Evolutionary conservation across 2,113 vertebrate genomes (phyloP).

Genomic region (Urocolius indicus): DNA sequence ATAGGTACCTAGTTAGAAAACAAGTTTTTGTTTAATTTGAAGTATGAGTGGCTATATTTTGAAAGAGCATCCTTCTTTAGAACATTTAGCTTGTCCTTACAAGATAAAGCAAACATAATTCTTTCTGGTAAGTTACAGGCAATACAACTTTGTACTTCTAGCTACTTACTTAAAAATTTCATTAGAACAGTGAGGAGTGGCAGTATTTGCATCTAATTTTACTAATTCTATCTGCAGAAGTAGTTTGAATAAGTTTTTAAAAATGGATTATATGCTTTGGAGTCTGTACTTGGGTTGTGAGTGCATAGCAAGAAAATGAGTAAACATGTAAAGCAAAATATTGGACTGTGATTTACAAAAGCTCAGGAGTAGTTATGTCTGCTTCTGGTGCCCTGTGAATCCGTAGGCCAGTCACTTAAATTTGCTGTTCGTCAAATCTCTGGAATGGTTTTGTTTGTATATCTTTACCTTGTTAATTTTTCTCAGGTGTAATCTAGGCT

Average conservation of each 20-base stretch:
- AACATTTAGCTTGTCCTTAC: not conserved
- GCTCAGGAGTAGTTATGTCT: not conserved
- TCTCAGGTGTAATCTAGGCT: not conserved
- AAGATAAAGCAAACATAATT: not conserved
- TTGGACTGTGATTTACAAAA: not conserved
- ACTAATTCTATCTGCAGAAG: not conserved
- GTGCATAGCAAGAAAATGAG: not conserved
- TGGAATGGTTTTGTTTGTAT: not conserved
- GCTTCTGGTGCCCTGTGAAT: not conserved
- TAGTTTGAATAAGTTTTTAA: not conserved
- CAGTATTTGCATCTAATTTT: not conserved
- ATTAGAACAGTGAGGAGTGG: not conserved
- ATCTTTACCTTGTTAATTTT: not conserved
- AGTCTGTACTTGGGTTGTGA: not conserved
- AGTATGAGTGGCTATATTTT: not conserved
- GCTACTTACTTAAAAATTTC: not conserved
- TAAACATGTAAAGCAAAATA: not conserved
- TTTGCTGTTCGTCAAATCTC: not conserved
- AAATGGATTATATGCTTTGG: not conserved
- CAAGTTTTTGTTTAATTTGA: not conserved
- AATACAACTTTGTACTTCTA: not conserved
- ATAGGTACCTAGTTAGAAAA: not conserved
- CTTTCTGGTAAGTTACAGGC: not conserved
- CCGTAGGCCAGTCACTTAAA: not conserved
- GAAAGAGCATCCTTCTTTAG: not conserved